phyloP scores from a whole-genome alignment of 2,797 vertebrate genomes.

The Urocyon cinereoargenteus region DNA sequence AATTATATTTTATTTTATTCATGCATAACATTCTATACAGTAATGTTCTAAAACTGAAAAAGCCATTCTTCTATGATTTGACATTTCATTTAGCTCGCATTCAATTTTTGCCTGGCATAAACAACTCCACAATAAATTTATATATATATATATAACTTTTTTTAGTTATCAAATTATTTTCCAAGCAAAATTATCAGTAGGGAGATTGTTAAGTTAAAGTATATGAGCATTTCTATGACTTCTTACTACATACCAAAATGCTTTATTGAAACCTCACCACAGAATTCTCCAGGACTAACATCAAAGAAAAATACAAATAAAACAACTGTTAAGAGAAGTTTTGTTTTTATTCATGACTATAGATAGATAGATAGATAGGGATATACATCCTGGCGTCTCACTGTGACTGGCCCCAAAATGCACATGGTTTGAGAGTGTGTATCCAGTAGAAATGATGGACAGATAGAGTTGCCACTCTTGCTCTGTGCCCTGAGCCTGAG shows the following conservation, averaged over 20 bases:
- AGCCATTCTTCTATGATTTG: slow-evolving; percentile 25
- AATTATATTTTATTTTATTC: slow-evolving; percentile 67
- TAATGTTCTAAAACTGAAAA: slow-evolving; percentile 58
- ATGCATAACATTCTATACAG: slow-evolving; percentile 2
- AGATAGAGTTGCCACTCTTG: not conserved
- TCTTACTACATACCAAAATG: not conserved
- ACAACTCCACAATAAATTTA: not conserved
- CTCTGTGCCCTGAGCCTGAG: not conserved
- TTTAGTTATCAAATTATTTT: slow-evolving; percentile 56
- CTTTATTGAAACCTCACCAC: not conserved
- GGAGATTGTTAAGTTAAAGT: slow-evolving; percentile 8
- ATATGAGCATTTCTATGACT: not conserved
- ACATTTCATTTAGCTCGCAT: slow-evolving; percentile 50
- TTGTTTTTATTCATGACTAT: not conserved
- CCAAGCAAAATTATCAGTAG: slow-evolving; percentile 20
- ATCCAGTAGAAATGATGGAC: not conserved
- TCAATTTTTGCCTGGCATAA: slow-evolving; percentile 51
- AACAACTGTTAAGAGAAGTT: not conserved
- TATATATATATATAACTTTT: not conserved
- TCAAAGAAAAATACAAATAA: not conserved
- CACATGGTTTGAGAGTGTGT: not conserved
- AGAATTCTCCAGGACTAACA: not conserved
- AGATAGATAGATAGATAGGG: no score
- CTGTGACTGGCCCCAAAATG: not conserved
- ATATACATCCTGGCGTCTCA: not conserved